phyloP scores from a whole-genome alignment of 2,113 vertebrate genomes.

The Dasyprocta punctata region DNA sequence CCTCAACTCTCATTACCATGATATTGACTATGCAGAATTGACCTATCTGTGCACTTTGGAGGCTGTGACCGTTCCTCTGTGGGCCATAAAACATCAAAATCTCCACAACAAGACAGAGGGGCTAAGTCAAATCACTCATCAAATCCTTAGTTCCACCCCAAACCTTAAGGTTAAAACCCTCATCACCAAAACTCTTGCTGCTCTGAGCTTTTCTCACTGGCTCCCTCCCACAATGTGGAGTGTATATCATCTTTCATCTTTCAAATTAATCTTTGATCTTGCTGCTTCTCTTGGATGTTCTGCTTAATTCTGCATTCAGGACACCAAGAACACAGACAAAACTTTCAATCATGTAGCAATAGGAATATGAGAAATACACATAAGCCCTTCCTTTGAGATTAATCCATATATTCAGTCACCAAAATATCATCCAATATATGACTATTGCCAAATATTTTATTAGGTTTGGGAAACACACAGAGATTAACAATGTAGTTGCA shows the following conservation, averaged over 20 bases:
- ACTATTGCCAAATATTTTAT: not conserved
- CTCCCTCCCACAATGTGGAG: not conserved
- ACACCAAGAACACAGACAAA: not conserved
- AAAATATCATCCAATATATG: not conserved
- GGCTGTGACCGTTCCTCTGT: not conserved
- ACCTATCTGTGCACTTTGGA: not conserved
- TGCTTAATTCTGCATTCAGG: not conserved
- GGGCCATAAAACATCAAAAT: not conserved
- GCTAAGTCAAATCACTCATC: not conserved
- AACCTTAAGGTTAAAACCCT: not conserved
- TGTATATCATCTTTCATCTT: not conserved
- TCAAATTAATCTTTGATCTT: not conserved
- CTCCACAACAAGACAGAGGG: not conserved
- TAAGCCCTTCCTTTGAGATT: not conserved
- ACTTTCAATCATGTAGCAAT: not conserved
- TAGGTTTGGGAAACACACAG: not conserved
- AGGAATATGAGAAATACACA: not conserved
- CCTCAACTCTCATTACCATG: not conserved
- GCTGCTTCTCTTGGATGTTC: not conserved
- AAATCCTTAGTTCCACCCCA: not conserved
- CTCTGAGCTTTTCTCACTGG: not conserved
- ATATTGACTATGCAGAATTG: not conserved
- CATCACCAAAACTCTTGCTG: not conserved
- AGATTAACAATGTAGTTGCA: not conserved
- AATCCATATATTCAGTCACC: not conserved